These are phyloP conservation scores for Chaenogobius annularis DNA, from an alignment of 2,113 vertebrate species.

Conservation along the genomic window DNA sequence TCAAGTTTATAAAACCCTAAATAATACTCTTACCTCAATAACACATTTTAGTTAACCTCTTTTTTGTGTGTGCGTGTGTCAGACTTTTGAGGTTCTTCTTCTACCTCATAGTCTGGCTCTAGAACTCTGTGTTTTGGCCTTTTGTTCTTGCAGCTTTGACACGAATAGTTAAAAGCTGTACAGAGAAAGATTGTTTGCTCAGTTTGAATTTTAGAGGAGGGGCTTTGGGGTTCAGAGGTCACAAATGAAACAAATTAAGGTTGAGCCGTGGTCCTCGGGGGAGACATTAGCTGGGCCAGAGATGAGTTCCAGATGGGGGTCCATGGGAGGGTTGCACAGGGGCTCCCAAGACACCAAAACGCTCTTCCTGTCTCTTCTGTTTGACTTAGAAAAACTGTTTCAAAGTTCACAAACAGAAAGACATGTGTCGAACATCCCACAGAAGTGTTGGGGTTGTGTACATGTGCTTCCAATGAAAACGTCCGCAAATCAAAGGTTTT, in stretches of 20 bases:
- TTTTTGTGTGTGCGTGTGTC: too few species aligned
- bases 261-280: slow-evolving; percentile 66
- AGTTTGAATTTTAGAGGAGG: slow-evolving; percentile 54
- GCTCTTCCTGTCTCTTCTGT: slow-evolving; percentile 19
- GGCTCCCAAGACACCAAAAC: slow-evolving; percentile 26
- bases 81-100: too few species aligned
- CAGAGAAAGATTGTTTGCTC: slow-evolving; percentile 56
- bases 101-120: too few species aligned
- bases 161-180: neutral
- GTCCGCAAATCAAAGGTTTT: slow-evolving; percentile 42
- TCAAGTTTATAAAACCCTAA: too few species aligned
- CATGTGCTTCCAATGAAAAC: slow-evolving; percentile 29
- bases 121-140: neutral
- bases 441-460: slow-evolving; percentile 23
- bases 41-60: too few species aligned
- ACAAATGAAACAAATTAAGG: slow-evolving; percentile 80
- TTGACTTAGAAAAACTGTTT: slow-evolving; percentile 26
- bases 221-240: slow-evolving; percentile 57
- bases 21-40: too few species aligned
- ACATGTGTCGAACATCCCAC: slow-evolving; percentile 40
- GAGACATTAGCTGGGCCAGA: slow-evolving; percentile 68
- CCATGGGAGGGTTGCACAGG: slow-evolving; percentile 36
- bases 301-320: slow-evolving; percentile 75
- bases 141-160: neutral
- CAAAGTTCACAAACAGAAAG: slow-evolving; percentile 44